These are phyloP conservation scores for Plectrocnemia conspersa DNA, from an alignment of 1,140 invertebrate species.

Conservation along the genomic window DNA sequence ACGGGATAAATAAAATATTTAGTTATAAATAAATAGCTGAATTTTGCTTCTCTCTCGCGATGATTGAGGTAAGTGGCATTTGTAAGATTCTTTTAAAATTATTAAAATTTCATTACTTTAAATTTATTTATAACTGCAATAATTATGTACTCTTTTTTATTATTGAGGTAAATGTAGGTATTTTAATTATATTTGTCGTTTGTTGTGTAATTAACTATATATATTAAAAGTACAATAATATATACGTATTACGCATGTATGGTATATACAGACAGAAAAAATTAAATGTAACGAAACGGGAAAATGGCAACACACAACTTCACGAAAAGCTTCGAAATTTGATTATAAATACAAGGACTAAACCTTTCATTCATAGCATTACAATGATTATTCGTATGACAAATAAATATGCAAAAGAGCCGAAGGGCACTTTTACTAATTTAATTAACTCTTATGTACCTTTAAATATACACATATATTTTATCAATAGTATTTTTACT, in stretches of 20 bases:
- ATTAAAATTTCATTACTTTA: no score
- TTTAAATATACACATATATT: slow-evolving; percentile 8
- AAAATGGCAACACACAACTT: slow-evolving; percentile 11
- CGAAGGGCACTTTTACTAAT: slow-evolving; percentile 4
- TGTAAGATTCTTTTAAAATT: neutral
- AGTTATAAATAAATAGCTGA: no score
- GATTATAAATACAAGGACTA: no score
- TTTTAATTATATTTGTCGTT: slow-evolving; percentile 33
- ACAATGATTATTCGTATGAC: no score
- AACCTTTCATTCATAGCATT: slow-evolving; percentile 21
- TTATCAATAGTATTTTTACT: slow-evolving; percentile 17
- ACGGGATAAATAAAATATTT: no score
- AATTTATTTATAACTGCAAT: slow-evolving; percentile 21
- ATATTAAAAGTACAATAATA: slow-evolving; percentile 7
- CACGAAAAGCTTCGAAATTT: no score
- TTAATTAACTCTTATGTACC: slow-evolving; percentile 10
- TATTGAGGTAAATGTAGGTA: slow-evolving; percentile 36
- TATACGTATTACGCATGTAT: no score
- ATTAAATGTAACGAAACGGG: slow-evolving; percentile 5
- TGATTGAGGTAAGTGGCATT: slow-evolving; percentile 11
- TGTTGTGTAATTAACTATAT: slow-evolving; percentile 18
- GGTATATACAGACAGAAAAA: slow-evolving; percentile 11
- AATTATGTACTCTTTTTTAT: slow-evolving; percentile 23
- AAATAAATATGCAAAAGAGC: slow-evolving; percentile 18
- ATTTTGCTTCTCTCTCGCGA: no score